A percentile compares a stretch with the other conserved stretches of the same genome.
These are phyloP conservation scores for Coregonus clupeaformis DNA, from an alignment of 2,113 vertebrate species.

Conservation along the genomic window DNA sequence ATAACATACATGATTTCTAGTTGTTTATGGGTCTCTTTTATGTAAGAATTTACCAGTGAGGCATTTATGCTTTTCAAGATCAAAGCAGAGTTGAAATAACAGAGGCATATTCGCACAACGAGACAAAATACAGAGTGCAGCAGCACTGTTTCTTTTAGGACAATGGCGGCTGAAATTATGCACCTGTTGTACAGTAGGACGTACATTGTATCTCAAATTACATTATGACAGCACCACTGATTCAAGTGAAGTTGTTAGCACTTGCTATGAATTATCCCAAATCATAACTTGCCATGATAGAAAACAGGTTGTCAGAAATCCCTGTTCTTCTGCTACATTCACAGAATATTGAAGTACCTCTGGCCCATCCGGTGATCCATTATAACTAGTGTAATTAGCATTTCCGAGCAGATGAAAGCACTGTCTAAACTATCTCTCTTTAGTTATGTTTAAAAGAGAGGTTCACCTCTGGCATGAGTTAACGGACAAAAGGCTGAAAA, in stretches of 20 bases:
- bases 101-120: conserved; percentile 6
- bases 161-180: conserved; percentile 54
- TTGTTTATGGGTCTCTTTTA: conserved; percentile 25
- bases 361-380: conserved; percentile 14
- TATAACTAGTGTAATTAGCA: conserved; percentile 24
- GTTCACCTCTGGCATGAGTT: conserved; percentile 48
- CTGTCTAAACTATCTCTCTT: neutral
- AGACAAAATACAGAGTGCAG: conserved; percentile 16
- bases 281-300: conserved; percentile 5
- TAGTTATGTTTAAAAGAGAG: neutral
- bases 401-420: conserved; percentile 11
- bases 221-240: conserved; percentile 37
- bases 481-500: conserved; percentile 25
- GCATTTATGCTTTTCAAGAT: conserved; percentile 26
- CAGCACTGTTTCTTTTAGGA: conserved; percentile 37
- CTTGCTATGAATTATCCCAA: conserved; percentile 48
- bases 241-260: conserved; percentile 46
- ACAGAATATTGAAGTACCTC: neutral
- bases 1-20: too few relatives aligned
- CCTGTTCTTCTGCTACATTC: neutral
- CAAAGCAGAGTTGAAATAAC: conserved; percentile 34
- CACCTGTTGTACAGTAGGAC: conserved; percentile 58
- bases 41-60: conserved; percentile 44
- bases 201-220: conserved; percentile 60
- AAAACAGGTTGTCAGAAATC: conserved; percentile 9